Base-by-base conservation (phyloP, 2,888 invertebrate species). In the Cantharis rufa region DNA sequence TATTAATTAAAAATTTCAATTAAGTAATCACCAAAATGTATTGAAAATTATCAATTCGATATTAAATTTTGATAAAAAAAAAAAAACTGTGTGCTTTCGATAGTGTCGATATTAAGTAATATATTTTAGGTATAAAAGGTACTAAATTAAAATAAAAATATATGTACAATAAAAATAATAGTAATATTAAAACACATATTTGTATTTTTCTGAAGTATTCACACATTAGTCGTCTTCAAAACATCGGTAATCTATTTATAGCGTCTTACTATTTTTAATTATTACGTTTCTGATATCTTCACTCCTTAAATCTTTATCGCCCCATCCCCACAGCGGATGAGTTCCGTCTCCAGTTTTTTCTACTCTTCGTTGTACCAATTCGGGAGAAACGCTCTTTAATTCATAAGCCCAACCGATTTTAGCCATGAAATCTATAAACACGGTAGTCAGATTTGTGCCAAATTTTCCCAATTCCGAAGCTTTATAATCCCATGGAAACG, bases 401-500 rank as follows among this genome's bases (percentile, higher is more conserved):
- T 96, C 94, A 86, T 94, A 95, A 0, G 94, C 96, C 92, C 93
- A 94, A 15, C 94, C 88, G 66, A 95, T 88, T 83, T 88, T 89
- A 0, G 93, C 91, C 87, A 94, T 94, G 10, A 91, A 84, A 84
- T 96, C 93, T 71, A 96, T 89, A 70, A 93, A 86, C 62, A 91
- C 85, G 0, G 95, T 93, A 1, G 96, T 95, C 10, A 66, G 3
- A 24, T 76, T 76, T n/a, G 92, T 85, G 80, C 91, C 86, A 78
- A 83, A 80, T 11, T 79, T 80, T 15, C 95, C 95, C 15, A 95
- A 89, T 87, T 98, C 97, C 13, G 96, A 93, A 18, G 97, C 94
- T 84, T 95, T 94, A 90, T 98, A 98, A 88, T 98, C 97, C 94
- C 95, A 96, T 0, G 97, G 97, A 88, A 97, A 98, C 0, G 94